Conservation (phyloP, 2,113 vertebrate genomes). For the Hyperopisus bebe region DNA sequence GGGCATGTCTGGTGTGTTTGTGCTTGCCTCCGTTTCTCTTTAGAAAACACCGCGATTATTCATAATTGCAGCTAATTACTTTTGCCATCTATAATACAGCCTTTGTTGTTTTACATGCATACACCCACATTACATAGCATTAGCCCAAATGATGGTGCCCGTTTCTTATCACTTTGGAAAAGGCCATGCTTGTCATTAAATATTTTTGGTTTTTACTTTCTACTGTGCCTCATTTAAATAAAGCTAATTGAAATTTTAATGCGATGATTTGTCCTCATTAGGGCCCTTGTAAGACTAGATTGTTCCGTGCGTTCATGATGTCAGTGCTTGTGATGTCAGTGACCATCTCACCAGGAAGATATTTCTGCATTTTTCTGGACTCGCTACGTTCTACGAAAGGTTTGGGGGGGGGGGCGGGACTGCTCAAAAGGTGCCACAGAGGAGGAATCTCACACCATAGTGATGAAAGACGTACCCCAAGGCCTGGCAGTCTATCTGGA, state of each 20-base stretch:
- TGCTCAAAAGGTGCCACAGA: conserved; percentile 38
- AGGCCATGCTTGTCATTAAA: neutral
- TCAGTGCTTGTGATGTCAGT: conserved; percentile 33
- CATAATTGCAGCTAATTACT: neutral
- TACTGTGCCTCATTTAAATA: neutral
- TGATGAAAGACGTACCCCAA: conserved; percentile 50
- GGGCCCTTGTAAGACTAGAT: neutral
- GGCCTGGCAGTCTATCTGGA: conserved; percentile 26
- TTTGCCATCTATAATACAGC: neutral
- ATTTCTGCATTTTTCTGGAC: neutral
- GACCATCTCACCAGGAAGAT: conserved; percentile 43
- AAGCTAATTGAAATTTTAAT: neutral
- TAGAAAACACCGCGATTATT: neutral
- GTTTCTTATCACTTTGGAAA: neutral
- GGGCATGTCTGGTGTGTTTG: neutral
- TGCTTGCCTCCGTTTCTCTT: neutral
- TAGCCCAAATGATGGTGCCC: neutral
- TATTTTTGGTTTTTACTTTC: neutral
- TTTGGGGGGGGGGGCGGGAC: neutral
- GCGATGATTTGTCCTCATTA: neutral
- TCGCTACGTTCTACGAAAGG: conserved; percentile 7
- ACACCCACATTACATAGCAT: neutral
- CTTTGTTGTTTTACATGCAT: neutral
- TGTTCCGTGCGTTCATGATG: neutral
- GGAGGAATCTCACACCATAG: conserved; percentile 60